Conservation (phyloP, 23 tunicate genomes). For the Styela plicata region DNA sequence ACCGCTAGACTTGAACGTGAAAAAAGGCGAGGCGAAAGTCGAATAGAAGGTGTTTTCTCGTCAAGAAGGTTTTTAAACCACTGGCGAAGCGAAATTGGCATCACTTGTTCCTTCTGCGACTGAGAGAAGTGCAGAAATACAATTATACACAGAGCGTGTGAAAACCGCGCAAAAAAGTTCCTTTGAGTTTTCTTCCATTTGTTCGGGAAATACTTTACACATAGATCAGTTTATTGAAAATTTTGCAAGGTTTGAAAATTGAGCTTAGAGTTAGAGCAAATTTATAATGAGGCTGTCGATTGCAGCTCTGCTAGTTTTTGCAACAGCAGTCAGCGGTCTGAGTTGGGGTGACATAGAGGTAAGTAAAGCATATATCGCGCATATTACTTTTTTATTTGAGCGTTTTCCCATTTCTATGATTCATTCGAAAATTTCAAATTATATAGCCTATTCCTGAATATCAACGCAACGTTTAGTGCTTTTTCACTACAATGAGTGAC, state of each 20-base stretch:
- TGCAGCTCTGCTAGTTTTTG: neutral
- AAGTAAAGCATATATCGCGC: neutral
- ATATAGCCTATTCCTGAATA: too few relatives aligned
- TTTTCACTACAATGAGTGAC: too few relatives aligned
- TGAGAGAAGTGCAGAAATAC: conserved; percentile 19
- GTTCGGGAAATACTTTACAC: too few relatives aligned
- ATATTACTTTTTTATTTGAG: too few relatives aligned
- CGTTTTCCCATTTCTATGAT: too few relatives aligned
- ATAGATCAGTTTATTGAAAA: too few relatives aligned
- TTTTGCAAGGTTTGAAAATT: neutral
- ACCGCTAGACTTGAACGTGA: conserved; percentile 3
- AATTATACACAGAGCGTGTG: conserved; percentile 5
- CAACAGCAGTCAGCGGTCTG: neutral
- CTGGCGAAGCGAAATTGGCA: neutral
- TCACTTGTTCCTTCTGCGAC: conserved; percentile 25
- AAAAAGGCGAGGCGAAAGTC: neutral
- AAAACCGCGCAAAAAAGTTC: conserved; percentile 22
- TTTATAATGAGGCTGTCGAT: neutral
- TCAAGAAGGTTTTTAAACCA: neutral
- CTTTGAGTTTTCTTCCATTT: neutral
- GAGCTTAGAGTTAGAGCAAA: too few relatives aligned
- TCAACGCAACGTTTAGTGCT: too few relatives aligned
- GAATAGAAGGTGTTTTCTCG: neutral
- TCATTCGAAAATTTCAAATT: too few relatives aligned
- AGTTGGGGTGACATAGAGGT: conserved; percentile 6